Evolutionary conservation across 2,888 invertebrate species (phyloP).

Genomic region (Cantharis rustica): DNA sequence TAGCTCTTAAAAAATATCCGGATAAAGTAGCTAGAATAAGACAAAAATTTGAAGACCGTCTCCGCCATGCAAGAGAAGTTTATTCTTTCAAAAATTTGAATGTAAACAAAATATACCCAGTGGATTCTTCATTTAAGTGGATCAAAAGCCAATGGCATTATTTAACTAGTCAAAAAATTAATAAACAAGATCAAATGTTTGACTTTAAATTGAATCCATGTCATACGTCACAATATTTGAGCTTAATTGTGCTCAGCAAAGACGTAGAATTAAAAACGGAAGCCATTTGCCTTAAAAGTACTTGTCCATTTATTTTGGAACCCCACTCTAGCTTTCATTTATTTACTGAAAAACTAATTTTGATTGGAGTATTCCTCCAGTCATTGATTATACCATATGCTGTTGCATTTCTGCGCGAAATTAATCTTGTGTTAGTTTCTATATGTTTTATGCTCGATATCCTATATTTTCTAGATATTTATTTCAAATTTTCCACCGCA

Average conservation of each 20-base stretch:
- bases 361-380: slow-evolving; percentile 14
- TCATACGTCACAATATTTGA: slow-evolving; percentile 35
- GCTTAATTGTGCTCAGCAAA: slow-evolving; percentile 37
- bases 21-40: slow-evolving; percentile 44
- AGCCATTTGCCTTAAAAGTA: slow-evolving; percentile 53
- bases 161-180: not conserved
- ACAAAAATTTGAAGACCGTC: not conserved
- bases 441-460: slow-evolving; percentile 6
- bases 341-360: slow-evolving; percentile 20
- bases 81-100: not conserved
- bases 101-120: not conserved
- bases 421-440: not conserved
- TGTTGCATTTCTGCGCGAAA: slow-evolving; percentile 15
- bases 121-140: slow-evolving; percentile 11
- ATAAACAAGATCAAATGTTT: not conserved
- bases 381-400: slow-evolving; percentile 18
- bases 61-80: not conserved
- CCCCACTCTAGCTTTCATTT: slow-evolving; percentile 55
- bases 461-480: slow-evolving; percentile 13
- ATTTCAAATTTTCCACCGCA: slow-evolving; percentile 14
- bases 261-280: slow-evolving; percentile 38
- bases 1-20: slow-evolving; percentile 58
- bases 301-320: slow-evolving; percentile 60
- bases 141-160: slow-evolving; percentile 10
- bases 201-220: not conserved